Conservation (phyloP, 2,797 vertebrate species). For the Myripristis murdjan region DNA sequence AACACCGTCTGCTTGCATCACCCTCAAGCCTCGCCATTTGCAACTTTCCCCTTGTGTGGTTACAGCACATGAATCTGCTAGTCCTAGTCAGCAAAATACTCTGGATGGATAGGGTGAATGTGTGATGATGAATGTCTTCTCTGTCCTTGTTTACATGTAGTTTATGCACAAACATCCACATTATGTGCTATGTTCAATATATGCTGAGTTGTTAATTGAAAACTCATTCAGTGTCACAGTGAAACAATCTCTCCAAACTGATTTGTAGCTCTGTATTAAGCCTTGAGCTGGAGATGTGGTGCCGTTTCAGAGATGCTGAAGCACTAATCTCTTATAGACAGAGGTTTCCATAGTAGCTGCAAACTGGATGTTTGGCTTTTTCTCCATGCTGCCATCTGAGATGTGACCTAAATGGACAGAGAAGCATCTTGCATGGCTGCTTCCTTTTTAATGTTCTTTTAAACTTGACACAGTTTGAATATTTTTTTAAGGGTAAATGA, state of each 20-base stretch:
- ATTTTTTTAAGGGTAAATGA: not conserved
- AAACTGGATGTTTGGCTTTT: conserved; percentile 20
- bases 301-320: not conserved
- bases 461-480: not conserved
- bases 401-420: conserved; percentile 53
- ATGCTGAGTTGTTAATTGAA: no score
- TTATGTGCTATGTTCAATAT: no score
- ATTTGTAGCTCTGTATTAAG: not conserved
- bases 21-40: not conserved
- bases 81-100: not conserved
- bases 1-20: not conserved
- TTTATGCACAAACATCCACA: no score
- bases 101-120: not conserved
- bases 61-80: not conserved
- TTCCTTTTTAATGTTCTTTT: not conserved
- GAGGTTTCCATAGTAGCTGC: conserved; percentile 19
- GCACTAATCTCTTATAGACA: not conserved
- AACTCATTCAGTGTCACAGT: not conserved
- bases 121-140: not conserved
- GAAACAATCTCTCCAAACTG: not conserved
- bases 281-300: not conserved
- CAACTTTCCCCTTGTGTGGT: not conserved
- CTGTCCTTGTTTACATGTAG: no score
- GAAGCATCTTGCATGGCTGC: conserved; percentile 1
- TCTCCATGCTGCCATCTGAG: conserved; percentile 29